Base-by-base conservation (phyloP, 2,113 vertebrate species). In the Beaufortia kweichowensis region DNA sequence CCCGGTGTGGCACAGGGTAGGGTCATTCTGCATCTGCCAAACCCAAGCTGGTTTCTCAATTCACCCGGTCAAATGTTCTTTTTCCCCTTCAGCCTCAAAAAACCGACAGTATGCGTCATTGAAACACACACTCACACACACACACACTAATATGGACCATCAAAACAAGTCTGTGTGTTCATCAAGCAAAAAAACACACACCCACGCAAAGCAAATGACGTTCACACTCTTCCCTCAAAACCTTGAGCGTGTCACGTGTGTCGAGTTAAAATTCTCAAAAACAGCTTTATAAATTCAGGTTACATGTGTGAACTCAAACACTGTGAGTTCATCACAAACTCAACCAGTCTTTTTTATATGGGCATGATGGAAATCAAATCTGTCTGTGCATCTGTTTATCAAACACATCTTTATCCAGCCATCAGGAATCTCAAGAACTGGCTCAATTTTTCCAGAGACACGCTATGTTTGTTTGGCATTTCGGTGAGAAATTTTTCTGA, bases 401-500 rank as follows among this genome's bases (percentile, higher is more conserved):
- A 33, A 61, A 59, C 75, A 68, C 57, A 60, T 24, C 56, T 28
- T 35, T 8, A 53, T 66, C 48, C 31, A 29, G 48, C 19, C 39
- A 74, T 74, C 19, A 60, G 57, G 71, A 74, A 74, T 60, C 76
- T 78, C 56, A 68, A 35, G 28, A 59, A 33, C 19, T 9, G 76
- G 14, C 31, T 75, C 41, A 1, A 33, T 72, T 76, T 81, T 65
- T 77, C 55, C 67, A 72, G 26, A 69, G 57, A 71, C 60, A 59
- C 19, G 75, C 60, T 28, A 79, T 77, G 73, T 82, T 79, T 79
- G 63, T 75, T 81, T 83, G 72, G 83, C 73, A 81, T 76, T 29
- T 71, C 71, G 12, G 29, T 4, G 81, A 2, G 68, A 88, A 66
- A 84, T 86, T 86, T 82, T 81, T 80, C 72, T 82, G 74, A 80